Base-by-base conservation (phyloP, 1,140 invertebrate genomes). In the Akabosia matsudoensis region DNA sequence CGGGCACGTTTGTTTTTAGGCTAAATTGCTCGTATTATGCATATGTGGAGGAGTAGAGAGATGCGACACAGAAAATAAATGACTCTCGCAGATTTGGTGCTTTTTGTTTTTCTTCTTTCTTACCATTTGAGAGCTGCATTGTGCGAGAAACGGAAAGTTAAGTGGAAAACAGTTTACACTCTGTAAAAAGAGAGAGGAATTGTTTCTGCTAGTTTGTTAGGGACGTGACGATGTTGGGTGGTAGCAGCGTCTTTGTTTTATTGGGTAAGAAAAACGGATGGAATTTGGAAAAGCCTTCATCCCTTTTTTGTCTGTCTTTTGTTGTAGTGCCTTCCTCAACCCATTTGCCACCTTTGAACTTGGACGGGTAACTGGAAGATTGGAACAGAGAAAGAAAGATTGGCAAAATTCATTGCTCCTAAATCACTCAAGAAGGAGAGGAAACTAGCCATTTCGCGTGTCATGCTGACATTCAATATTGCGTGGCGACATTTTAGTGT, bases 331-430 rank as follows among this genome's bases (percentile, higher is more conserved):
- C 37, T 45, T n/a, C n/a, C n/a, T n/a, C n/a, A n/a, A n/a, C n/a
- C n/a, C n/a, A n/a, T n/a, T n/a, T n/a, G n/a, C n/a, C n/a, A n/a
- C n/a, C n/a, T n/a, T n/a, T n/a, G n/a, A n/a, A n/a, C n/a, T n/a
- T n/a, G n/a, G n/a, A n/a, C n/a, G n/a, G n/a, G n/a, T n/a, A n/a
- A n/a, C n/a, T n/a, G n/a, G n/a, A n/a, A n/a, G n/a, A n/a, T n/a
- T n/a, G n/a, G n/a, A n/a, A 24, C 54, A 56, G 24, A 56, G 22
- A 10, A 22, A 16, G 24, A 56, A 56, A 67, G 61, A 67, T 67
- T 67, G 61, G 61, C 61, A 67, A 67, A 67, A 67, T 67, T 67
- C 61, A 67, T 67, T 67, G 61, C 61, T 31, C 61, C 22, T 67
- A 67, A 67, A 67, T 67, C 61, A 67, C 61, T 31, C 26, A n/a